Percentiles rank a stretch among this genome's conserved stretches.
phyloP scores from a whole-genome alignment of 2,888 invertebrate genomes.

The Apamea crenata region DNA sequence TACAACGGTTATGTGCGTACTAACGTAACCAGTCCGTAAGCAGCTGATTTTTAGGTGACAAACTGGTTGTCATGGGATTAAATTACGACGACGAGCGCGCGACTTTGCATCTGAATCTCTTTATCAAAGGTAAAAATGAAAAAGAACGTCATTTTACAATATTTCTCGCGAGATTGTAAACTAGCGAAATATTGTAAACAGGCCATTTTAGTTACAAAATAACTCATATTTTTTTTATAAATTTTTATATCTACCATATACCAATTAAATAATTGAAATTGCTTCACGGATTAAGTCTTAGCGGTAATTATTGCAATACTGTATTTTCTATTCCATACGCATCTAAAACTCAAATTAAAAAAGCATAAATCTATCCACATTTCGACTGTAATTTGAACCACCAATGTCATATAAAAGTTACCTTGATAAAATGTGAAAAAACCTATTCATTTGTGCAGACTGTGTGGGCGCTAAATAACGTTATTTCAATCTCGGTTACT shows the following conservation, averaged over 20 bases:
- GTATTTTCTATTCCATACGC: not conserved
- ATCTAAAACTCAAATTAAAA: slow-evolving; percentile 10
- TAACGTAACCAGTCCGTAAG: not conserved
- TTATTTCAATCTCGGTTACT: not conserved
- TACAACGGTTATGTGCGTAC: slow-evolving; percentile 23
- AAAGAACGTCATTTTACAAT: not conserved
- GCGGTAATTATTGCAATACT: not conserved
- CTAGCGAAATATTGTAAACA: not conserved
- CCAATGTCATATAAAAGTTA: slow-evolving; percentile 44
- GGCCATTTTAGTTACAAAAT: not conserved
- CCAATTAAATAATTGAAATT: not conserved
- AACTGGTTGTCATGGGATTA: not conserved
- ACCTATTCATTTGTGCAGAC: slow-evolving; percentile 13
- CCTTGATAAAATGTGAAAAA: slow-evolving; percentile 40
- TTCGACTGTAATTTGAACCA: slow-evolving; percentile 1
- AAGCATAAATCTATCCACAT: slow-evolving; percentile 16
- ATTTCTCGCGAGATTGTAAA: not conserved
- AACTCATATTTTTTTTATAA: not conserved
- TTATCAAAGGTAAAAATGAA: too few species aligned
- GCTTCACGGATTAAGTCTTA: not conserved
- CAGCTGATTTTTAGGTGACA: slow-evolving; percentile 10
- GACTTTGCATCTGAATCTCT: not conserved
- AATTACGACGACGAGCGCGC: not conserved
- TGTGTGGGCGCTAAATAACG: slow-evolving; percentile 35
- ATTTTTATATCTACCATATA: too few species aligned